Evolutionary conservation across 1,140 invertebrate genomes (phyloP).

Genomic region (Hypothenemus hampei): DNA sequence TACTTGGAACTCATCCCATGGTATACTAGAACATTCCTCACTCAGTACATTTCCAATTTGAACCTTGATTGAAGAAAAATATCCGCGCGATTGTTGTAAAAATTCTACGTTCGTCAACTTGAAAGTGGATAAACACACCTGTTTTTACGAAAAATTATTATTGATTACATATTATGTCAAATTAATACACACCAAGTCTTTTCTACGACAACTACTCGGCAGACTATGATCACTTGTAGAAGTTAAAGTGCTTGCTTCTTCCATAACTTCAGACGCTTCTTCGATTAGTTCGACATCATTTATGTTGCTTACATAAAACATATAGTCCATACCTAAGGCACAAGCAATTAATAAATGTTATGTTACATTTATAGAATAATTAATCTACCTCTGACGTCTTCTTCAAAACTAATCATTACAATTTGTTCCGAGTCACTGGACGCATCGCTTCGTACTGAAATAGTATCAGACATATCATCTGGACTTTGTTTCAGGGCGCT

Average conservation of each 20-base stretch:
- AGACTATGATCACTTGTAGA: conserved; percentile 76
- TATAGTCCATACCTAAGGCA: conserved; percentile 37
- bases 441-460: conserved; percentile 67
- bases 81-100: conserved; percentile 71
- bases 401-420: conserved; percentile 54
- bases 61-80: conserved; percentile 66
- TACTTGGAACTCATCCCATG: conserved; percentile 93
- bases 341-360: neutral
- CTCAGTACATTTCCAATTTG: conserved; percentile 70
- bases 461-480: conserved; percentile 66
- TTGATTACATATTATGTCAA: neutral
- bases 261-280: conserved; percentile 78
- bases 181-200: conserved; percentile 61
- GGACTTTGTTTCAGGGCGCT: conserved; percentile 65
- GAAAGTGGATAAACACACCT: conserved; percentile 76
- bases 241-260: conserved; percentile 61
- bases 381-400: conserved; percentile 32
- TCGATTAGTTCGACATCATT: conserved; percentile 53
- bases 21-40: conserved; percentile 81
- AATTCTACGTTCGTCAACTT: conserved; percentile 78
- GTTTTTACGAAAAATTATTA: neutral
- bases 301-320: conserved; percentile 51
- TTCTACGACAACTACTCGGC: conserved; percentile 69
- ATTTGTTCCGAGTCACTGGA: conserved; percentile 78
- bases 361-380: neutral